Evolutionary conservation across 2,797 vertebrate species (phyloP), one percentile per base, ranked within the genome.

Genomic region (Myiotriccus ornatus): DNA sequence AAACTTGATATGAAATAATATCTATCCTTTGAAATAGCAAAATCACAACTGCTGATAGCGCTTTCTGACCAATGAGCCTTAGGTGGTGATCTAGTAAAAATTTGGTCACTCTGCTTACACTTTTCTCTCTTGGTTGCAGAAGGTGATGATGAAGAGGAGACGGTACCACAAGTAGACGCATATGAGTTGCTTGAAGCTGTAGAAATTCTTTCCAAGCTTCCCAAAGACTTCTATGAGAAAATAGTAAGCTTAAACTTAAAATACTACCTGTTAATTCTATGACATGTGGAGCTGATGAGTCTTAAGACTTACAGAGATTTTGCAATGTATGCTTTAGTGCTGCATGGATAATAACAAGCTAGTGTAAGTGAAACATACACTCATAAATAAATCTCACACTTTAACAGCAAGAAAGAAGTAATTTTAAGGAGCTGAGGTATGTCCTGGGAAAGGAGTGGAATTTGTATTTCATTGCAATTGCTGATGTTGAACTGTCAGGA

Each of bases 201-300:
- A 84, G 99, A 99, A 95, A 98, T 99, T 97, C 98, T 99, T 92
- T 98, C 98, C 68, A 99, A 99, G 97, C 96, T 99, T 94, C 99
- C 99, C 43, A 99, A 99, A 98, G 99, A 99, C 93, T 99, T 99
- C 97, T 99, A 99, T 96, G 99, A 99, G 24, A 99, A 99, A 98
- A 99, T 99, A 91, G 99, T 99, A 98, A 97, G 99, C 95, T 47
- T 82, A 24, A 74, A 67, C 22, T 69, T 62, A 34, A 77, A 77
- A 55, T 46, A 32, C n/a, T 85, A 4, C 8, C 18, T 27, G 8
- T 71, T 80, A 81, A 43, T 79, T 79, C 34, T 67, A 2, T 44
- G 13, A 9, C 12, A 21, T 23, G 5, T 46, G 19, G 32, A 46
- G 39, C 53, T 95, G 47, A 44, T 39, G 17, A n/a, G 22, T 47